Conservation (phyloP, 2,113 vertebrate species). For the Deroptyus accipitrinus region DNA sequence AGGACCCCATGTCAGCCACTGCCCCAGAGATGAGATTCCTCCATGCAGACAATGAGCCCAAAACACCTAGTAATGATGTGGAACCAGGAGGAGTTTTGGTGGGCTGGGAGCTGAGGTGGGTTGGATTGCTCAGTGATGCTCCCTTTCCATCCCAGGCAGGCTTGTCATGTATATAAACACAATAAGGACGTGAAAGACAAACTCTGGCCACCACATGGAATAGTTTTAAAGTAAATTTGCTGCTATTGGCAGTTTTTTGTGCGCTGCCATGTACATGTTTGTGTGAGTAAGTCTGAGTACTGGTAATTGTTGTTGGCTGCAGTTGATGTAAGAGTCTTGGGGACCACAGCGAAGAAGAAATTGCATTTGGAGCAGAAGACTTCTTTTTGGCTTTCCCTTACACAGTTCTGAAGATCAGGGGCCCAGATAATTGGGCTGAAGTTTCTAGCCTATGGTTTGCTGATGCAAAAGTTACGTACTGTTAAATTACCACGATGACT, state of each 20-base stretch:
- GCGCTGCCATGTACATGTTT: not conserved
- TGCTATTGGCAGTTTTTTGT: not conserved
- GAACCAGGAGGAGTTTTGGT: not conserved
- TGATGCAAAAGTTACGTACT: not conserved
- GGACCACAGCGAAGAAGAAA: not conserved
- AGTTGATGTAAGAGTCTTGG: not conserved
- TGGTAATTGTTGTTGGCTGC: not conserved
- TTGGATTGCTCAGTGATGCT: not conserved
- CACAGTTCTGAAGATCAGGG: not conserved
- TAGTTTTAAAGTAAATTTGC: not conserved
- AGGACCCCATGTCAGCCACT: not conserved
- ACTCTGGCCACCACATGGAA: accelerated
- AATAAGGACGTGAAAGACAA: not conserved
- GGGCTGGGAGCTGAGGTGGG: not conserved
- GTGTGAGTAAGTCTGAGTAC: not conserved
- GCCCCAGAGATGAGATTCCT: not conserved
- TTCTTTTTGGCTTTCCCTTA: not conserved
- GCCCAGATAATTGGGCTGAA: not conserved
- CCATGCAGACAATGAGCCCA: accelerated
- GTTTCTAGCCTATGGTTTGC: not conserved
- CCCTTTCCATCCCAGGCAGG: not conserved
- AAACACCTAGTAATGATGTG: not conserved
- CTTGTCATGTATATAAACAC: not conserved
- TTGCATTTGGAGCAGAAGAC: not conserved
- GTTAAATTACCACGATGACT: not conserved